Conservation (phyloP, 2,888 invertebrate species). For the Deilephila porcellus region DNA sequence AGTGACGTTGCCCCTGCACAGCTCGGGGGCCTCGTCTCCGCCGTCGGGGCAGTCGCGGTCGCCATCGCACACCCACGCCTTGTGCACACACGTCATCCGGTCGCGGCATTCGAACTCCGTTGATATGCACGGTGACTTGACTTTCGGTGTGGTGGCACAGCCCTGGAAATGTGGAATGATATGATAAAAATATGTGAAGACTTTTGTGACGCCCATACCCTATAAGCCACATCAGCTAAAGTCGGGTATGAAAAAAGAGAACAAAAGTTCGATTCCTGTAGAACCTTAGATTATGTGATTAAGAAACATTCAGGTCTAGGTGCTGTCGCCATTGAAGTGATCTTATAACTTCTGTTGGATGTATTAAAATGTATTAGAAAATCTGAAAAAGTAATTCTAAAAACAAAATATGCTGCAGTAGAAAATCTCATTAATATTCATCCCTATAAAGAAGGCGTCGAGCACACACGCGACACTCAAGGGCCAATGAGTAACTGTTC, state of each 20-base stretch:
- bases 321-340: no score
- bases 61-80: constrained; percentile 93
- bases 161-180: constrained; percentile 73
- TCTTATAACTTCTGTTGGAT: no score
- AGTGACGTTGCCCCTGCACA: constrained; percentile 88
- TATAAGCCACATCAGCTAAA: no score
- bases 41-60: constrained; percentile 93
- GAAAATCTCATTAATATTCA: background rate
- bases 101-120: constrained; percentile 93
- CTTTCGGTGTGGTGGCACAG: constrained; percentile 82
- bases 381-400: no score
- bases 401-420: no score
- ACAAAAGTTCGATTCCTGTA: no score
- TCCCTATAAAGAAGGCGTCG: background rate
- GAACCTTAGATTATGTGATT: no score
- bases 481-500: background rate
- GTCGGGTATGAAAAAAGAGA: no score
- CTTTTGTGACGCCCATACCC: background rate
- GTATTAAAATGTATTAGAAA: no score
- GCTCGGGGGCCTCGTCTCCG: constrained; percentile 88
- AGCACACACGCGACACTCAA: background rate
- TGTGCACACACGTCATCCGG: constrained; percentile 91
- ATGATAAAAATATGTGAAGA: no score
- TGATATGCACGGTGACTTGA: constrained; percentile 87
- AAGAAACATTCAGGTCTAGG: no score